Percentiles rank a stretch among this genome's conserved stretches.
Conservation (phyloP, 2,888 invertebrate genomes). For the Cremastinae sp. region DNA sequence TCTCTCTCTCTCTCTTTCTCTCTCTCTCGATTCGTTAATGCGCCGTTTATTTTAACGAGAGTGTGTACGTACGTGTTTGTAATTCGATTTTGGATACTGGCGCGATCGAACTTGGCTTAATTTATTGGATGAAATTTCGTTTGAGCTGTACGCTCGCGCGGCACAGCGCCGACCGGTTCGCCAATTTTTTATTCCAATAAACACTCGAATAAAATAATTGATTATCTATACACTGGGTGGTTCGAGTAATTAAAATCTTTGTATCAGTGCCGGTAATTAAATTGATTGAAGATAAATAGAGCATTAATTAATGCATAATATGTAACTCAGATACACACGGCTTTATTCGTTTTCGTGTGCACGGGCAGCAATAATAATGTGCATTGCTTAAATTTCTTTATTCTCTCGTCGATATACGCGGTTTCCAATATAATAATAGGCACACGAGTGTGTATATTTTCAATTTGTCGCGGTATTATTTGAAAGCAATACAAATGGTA, state of each 20-base stretch:
- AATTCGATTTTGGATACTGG: background rate
- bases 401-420: constrained; percentile 68
- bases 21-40: background rate
- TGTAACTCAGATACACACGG: no score
- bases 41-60: background rate
- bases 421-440: no score
- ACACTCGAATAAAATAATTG: background rate
- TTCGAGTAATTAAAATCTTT: background rate
- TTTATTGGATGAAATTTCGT: background rate
- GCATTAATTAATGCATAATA: constrained; percentile 1
- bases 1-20: no score
- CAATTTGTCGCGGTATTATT: no score
- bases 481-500: no score
- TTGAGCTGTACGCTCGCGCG: background rate
- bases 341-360: no score
- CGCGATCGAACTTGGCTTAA: background rate
- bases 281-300: background rate
- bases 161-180: background rate
- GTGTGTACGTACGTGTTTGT: background rate
- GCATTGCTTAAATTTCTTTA: constrained; percentile 4
- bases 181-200: background rate
- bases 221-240: background rate
- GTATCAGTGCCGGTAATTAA: background rate
- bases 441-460: no score
- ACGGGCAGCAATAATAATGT: background rate